phyloP scores from a whole-genome alignment of 2,113 vertebrate species.

The Onychorhynchus coronatus region DNA sequence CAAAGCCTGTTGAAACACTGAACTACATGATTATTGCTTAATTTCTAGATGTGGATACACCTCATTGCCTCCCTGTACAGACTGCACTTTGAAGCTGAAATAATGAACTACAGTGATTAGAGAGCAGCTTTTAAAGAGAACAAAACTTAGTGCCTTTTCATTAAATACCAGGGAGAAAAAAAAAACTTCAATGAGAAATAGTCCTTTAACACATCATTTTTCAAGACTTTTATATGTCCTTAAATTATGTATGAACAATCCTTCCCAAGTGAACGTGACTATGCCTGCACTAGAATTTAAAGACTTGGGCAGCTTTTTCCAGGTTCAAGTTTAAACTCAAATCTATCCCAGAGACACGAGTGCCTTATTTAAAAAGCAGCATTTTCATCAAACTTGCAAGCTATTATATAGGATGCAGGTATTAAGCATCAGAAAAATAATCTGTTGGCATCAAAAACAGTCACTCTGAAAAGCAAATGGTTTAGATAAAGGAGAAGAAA shows the following conservation, averaged over 20 bases:
- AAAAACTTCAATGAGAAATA: not conserved
- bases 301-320: not conserved
- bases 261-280: not conserved
- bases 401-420: not conserved
- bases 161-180: not conserved
- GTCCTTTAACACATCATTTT: slow-evolving; percentile 13
- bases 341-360: not conserved
- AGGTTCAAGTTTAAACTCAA: not conserved
- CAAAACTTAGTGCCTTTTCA: slow-evolving; percentile 37
- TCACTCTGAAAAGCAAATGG: not conserved
- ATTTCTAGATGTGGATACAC: slow-evolving; percentile 63
- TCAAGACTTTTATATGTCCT: not conserved
- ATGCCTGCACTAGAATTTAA: not conserved
- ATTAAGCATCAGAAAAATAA: not conserved
- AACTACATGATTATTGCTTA: slow-evolving; percentile 64
- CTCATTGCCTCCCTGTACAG: slow-evolving; percentile 52
- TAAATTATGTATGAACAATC: slow-evolving; percentile 1
- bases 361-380: not conserved
- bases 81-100: slow-evolving; percentile 55
- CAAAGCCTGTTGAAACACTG: slow-evolving; percentile 56
- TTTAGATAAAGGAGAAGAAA: not conserved
- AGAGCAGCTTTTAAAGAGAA: slow-evolving; percentile 35
- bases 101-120: slow-evolving; percentile 60
- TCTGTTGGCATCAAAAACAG: not conserved
- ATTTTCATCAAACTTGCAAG: not conserved